Evolutionary conservation across 1,140 invertebrate species (phyloP).

Genomic region (Hylaeus volcanicus): DNA sequence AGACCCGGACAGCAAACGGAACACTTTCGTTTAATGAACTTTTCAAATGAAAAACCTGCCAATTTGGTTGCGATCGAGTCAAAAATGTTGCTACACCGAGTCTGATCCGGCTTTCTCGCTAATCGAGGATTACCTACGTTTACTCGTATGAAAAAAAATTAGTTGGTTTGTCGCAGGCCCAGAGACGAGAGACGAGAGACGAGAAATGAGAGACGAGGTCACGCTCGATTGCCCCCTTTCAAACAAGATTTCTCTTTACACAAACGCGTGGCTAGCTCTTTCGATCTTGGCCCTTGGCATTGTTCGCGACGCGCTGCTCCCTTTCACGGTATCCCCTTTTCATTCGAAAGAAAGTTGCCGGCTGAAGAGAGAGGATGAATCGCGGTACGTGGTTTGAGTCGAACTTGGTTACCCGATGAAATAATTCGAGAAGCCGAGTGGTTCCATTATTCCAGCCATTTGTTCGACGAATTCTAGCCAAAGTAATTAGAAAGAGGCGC

Average conservation of each 20-base stretch:
- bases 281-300: conserved; percentile 22
- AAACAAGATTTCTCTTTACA: conserved; percentile 18
- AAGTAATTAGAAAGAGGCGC: neutral
- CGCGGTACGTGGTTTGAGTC: neutral
- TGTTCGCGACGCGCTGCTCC: conserved; percentile 19
- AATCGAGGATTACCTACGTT: neutral
- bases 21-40: neutral
- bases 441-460: conserved; percentile 13
- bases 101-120: neutral
- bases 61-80: neutral
- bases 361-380: neutral
- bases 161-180: neutral
- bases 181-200: no score
- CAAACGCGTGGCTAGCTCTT: conserved; percentile 17
- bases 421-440: neutral
- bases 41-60: neutral
- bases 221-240: conserved; percentile 35
- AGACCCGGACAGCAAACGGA: neutral
- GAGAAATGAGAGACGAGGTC: no score
- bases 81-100: no score
- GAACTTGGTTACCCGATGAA: neutral
- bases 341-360: conserved; percentile 15
- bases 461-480: neutral
- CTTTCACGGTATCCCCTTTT: conserved; percentile 12
- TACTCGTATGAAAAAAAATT: neutral